These are phyloP conservation scores for Macrochelys suwanniensis DNA, from an alignment of 2,797 vertebrate species.

Conservation along the genomic window DNA sequence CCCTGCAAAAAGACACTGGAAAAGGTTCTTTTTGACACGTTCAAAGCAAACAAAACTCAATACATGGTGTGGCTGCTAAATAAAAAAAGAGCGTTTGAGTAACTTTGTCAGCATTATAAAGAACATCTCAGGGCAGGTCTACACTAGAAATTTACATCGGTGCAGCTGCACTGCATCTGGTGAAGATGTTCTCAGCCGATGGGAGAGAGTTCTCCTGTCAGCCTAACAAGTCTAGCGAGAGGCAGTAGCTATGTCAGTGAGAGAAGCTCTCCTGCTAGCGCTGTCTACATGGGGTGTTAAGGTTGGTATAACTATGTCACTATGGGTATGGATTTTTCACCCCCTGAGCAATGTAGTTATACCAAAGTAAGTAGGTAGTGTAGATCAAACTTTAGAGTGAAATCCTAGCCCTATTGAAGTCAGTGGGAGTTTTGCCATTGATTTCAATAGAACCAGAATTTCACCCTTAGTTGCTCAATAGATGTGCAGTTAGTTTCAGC, in stretches of 20 bases:
- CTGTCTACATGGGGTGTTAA: too few species aligned
- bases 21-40: neutral
- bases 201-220: too few species aligned
- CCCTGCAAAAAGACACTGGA: slow-evolving; percentile 11
- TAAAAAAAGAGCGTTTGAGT: neutral
- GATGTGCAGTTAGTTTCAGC: neutral
- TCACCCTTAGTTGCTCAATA: neutral
- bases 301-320: too few species aligned
- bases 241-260: too few species aligned
- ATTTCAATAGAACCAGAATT: neutral
- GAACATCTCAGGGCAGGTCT: neutral
- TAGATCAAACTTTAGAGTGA: neutral
- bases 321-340: too few species aligned
- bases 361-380: too few species aligned
- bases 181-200: too few species aligned
- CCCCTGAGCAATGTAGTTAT: too few species aligned
- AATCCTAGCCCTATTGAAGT: neutral
- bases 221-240: too few species aligned
- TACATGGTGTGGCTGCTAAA: neutral
- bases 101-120: neutral
- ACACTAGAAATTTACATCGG: too few species aligned
- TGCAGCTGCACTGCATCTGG: too few species aligned
- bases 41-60: slow-evolving; percentile 4
- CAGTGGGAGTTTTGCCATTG: neutral
- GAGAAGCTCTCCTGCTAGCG: too few species aligned